phyloP scores from a whole-genome alignment of 2,113 vertebrate species.

The Glaucidium brasilianum region DNA sequence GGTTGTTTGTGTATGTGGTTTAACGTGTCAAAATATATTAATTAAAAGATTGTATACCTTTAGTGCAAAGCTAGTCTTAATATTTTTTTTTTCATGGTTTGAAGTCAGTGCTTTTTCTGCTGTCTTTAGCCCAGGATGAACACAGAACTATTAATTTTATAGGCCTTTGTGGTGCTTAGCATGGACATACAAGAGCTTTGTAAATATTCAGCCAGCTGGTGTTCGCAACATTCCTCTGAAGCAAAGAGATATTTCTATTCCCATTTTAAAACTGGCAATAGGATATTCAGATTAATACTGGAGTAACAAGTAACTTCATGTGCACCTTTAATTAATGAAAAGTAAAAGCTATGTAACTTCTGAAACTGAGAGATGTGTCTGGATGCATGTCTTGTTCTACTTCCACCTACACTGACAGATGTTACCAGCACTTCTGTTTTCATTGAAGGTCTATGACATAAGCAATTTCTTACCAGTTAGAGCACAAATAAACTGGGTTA shows the following conservation, averaged over 20 bases:
- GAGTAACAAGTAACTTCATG: background rate
- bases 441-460: background rate
- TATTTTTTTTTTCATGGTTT: background rate
- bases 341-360: background rate
- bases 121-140: background rate
- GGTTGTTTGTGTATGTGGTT: background rate
- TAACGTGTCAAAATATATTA: background rate
- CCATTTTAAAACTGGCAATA: background rate
- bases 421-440: background rate
- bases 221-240: background rate
- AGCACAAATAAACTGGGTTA: background rate
- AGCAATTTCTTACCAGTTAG: background rate
- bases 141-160: background rate
- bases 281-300: background rate
- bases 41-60: background rate
- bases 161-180: background rate
- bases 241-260: background rate
- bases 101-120: background rate
- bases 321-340: background rate
- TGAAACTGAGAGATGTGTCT: background rate
- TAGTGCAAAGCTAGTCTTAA: background rate
- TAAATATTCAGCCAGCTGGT: background rate
- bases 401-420: background rate
- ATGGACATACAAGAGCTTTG: background rate
- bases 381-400: background rate